Evolutionary conservation across 1,140 invertebrate species (phyloP).

Genomic region (Coptotermes formosanus): DNA sequence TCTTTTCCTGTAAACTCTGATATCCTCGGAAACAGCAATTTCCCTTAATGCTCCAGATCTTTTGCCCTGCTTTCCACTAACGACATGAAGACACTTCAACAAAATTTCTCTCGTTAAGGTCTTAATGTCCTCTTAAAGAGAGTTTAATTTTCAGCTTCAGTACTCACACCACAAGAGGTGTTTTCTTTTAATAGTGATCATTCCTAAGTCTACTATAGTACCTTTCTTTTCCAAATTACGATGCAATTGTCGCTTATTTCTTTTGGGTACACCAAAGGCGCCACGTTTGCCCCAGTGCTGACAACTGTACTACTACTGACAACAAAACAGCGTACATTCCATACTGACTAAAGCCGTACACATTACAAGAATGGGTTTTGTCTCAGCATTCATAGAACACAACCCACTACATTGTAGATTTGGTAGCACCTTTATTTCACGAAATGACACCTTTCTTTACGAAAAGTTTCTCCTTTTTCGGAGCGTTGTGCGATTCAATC

Average conservation of each 20-base stretch:
- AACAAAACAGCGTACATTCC: not conserved
- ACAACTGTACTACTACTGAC: not conserved
- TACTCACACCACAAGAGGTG: not conserved
- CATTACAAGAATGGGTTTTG: not conserved
- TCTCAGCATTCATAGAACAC: not conserved
- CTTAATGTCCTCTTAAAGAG: not conserved
- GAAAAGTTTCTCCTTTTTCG: not conserved
- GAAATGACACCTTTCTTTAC: not conserved
- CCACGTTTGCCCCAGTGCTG: not conserved
- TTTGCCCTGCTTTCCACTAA: not conserved
- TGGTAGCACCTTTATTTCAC: not conserved
- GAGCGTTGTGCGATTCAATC: not conserved
- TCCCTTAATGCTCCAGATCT: not conserved
- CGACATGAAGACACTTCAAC: not conserved
- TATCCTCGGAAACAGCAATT: not conserved
- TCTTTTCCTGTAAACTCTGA: not conserved
- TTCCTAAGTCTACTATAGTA: not conserved
- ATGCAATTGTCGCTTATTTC: not conserved
- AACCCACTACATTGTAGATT: not conserved
- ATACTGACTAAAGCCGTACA: not conserved
- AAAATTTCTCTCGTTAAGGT: not conserved
- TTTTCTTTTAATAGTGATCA: not conserved
- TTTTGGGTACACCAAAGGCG: not conserved
- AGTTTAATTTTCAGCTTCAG: constrained; percentile 6
- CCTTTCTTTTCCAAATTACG: not conserved